These are phyloP conservation scores for Lysandra bellargus DNA, from an alignment of 2,888 invertebrate genomes.

Conservation along the genomic window DNA sequence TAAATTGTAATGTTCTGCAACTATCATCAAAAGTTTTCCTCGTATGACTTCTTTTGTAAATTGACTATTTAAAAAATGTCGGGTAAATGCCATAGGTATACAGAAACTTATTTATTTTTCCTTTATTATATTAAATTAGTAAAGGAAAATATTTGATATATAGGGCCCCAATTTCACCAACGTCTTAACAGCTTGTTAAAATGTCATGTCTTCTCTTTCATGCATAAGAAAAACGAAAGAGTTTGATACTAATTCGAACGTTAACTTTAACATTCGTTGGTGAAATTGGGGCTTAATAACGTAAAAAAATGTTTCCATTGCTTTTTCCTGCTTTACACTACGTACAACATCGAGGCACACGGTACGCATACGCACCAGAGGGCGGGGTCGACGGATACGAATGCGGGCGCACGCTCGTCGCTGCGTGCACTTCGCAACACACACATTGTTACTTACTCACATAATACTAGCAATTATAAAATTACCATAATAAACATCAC, in stretches of 20 bases:
- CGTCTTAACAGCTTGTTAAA: too few species aligned
- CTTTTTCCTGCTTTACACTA: conserved; percentile 15
- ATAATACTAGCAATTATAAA: not conserved
- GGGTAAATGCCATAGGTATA: too few species aligned
- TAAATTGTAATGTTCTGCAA: not conserved
- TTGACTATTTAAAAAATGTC: not conserved
- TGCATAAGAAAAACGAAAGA: too few species aligned
- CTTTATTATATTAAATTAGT: too few species aligned
- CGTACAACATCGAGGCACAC: conserved; percentile 26
- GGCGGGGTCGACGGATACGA: conserved; percentile 82
- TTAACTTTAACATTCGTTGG: too few species aligned
- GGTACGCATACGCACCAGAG: conserved; percentile 73
- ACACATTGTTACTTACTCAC: conserved; percentile 4
- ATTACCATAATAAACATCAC: not conserved
- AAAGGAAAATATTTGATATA: not conserved
- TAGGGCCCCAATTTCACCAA: too few species aligned
- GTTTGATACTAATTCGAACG: too few species aligned
- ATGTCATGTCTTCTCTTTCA: too few species aligned
- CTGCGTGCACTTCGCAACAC: conserved; percentile 48
- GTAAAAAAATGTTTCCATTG: not conserved
- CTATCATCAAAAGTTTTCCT: not conserved
- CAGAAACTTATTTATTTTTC: too few species aligned
- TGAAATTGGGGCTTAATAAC: not conserved
- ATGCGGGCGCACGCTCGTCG: conserved; percentile 57
- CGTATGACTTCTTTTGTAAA: too few species aligned